Evolutionary conservation across 2,113 vertebrate species (phyloP).

Genomic region (Ahaetulla prasina): DNA sequence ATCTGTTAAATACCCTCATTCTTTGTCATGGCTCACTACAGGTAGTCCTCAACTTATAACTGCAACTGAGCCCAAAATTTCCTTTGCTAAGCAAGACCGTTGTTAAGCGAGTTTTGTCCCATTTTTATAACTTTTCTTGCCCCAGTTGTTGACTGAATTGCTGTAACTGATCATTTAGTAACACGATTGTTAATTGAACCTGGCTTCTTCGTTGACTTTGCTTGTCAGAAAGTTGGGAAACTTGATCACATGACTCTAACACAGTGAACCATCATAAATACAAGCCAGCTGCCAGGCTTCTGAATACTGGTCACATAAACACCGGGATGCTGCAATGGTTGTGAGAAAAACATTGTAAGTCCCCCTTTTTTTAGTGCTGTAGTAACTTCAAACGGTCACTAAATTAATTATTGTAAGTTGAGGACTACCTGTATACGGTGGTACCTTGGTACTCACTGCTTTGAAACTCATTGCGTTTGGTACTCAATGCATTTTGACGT

Average conservation of each 20-base stretch:
- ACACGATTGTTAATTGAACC: background rate
- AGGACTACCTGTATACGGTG: background rate
- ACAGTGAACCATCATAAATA: background rate
- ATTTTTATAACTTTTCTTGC: background rate
- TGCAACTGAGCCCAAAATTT: background rate
- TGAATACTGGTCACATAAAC: background rate
- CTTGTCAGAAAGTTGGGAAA: background rate
- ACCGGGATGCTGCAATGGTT: background rate
- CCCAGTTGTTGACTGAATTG: background rate
- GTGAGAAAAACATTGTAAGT: background rate
- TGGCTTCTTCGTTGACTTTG: background rate
- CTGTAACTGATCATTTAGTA: too few species aligned
- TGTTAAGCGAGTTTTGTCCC: too few species aligned
- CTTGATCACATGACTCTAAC: background rate
- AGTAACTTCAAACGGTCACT: background rate
- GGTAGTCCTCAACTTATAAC: background rate
- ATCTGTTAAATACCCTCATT: background rate
- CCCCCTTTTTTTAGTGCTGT: background rate
- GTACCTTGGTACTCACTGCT: too few species aligned
- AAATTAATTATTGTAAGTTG: background rate
- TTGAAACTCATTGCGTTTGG: too few species aligned
- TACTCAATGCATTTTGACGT: too few species aligned
- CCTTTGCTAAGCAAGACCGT: background rate
- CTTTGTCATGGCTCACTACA: background rate
- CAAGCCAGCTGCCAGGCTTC: background rate